Evolutionary conservation across 2,888 invertebrate genomes (phyloP), one percentile per base, ranked within the genome.

Genomic region (Hirtodrosophila cameraria): DNA sequence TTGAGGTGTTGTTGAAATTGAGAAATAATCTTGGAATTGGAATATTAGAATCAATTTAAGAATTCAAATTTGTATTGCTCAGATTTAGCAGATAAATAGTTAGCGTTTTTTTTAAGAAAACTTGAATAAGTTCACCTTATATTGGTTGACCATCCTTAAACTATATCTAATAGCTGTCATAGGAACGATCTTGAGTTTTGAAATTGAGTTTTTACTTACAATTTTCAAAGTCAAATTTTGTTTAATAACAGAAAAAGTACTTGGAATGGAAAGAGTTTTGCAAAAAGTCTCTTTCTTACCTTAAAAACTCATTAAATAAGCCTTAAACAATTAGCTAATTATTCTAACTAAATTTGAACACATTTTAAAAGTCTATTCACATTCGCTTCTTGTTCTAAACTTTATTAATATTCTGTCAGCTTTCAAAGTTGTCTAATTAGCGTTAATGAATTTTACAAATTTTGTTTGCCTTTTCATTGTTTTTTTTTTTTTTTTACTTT

Each of bases 361-460:
- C n/a, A n/a, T n/a, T n/a, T 11, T 13, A 3, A 13, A 27, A 11
- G 7, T 13, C 20, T 38, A 30, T 27, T 1, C 12, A 16, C 12
- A 8, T 20, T 45, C 7, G n/a, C n/a, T n/a, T 27, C 12, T 11
- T 16, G 48, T 7, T 25, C 25, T 46, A 30, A 54, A 30, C 13
- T 46, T 31, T 2, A 33, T 28, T 35, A 41, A 50, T 36, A 36
- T 36, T 39, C 31, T 54, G 71, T 25, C 49, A 54, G 15, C 20
- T 50, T 71, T 28, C 15, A 20, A 25, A 30, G 41, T 48, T 67
- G 42, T 49, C 61, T 66, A 78, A 78, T 75, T 77, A 78, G 46
- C 57, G 71, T 57, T 65, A 48, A 70, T 75, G 55, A 59, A 57
- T 72, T 43, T 58, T 57, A 36, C 55, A 74, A 54, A 23, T 23